Evolutionary conservation across 2,888 invertebrate genomes (phyloP).

Genomic region (Didymodactylos carnosus): DNA sequence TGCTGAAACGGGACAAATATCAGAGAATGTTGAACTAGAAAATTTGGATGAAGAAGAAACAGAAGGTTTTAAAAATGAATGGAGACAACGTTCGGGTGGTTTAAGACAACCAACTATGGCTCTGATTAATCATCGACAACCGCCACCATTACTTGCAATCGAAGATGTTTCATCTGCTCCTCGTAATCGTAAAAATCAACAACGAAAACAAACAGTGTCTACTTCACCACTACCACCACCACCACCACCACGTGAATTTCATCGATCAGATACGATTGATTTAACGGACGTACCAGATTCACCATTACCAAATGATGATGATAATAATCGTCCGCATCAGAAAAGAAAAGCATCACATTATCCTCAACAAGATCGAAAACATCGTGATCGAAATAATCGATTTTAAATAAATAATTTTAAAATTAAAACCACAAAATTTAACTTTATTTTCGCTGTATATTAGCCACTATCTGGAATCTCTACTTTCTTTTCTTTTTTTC

Average conservation of each 20-base stretch:
- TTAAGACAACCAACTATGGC: not conserved
- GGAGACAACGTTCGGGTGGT: not conserved
- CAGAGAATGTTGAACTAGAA: constrained; percentile 10
- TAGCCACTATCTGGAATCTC: too few relatives aligned
- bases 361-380: too few relatives aligned
- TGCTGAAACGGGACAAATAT: not conserved
- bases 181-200: not conserved
- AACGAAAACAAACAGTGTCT: not conserved
- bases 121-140: not conserved
- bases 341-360: too few relatives aligned
- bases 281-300: not conserved
- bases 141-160: not conserved
- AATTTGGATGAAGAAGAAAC: constrained; percentile 9
- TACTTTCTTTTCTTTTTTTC: too few relatives aligned
- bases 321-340: not conserved
- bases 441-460: not conserved
- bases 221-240: not conserved
- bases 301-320: not conserved
- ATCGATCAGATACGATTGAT: not conserved
- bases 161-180: not conserved
- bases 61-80: not conserved
- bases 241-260: not conserved
- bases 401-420: not conserved
- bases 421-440: not conserved
- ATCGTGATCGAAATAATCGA: not conserved